Percentiles rank a stretch among this genome's conserved stretches.
These are phyloP conservation scores for Ramphastos sulfuratus DNA, from an alignment of 2,113 vertebrate genomes.

Conservation along the genomic window DNA sequence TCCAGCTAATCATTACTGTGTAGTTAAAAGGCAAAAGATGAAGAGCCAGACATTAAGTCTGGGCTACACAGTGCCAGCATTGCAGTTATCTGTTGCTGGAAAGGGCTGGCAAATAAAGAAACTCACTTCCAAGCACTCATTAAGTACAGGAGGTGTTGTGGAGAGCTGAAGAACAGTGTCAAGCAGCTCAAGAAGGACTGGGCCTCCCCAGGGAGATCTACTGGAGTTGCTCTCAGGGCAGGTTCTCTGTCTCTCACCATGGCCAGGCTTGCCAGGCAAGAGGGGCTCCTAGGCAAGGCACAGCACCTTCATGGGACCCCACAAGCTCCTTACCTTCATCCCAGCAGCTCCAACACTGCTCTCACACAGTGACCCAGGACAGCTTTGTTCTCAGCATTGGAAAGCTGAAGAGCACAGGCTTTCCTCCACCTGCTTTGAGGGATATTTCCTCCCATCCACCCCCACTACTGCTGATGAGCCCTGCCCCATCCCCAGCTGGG, in stretches of 20 bases:
- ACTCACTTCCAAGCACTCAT: neutral
- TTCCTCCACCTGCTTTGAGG: neutral
- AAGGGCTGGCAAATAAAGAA: neutral
- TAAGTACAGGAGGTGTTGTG: neutral
- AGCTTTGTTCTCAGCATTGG: neutral
- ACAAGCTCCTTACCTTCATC: fast-evolving
- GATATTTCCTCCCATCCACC: neutral
- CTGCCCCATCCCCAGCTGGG: neutral
- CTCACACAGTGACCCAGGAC: neutral
- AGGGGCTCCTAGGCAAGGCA: neutral
- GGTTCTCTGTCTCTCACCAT: fast-evolving
- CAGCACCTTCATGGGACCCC: fast-evolving
- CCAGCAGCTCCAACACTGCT: fast-evolving
- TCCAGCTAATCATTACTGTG: fast-evolving
- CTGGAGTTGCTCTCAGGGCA: neutral
- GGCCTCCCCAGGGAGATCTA: neutral
- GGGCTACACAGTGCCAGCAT: neutral
- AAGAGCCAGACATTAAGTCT: neutral
- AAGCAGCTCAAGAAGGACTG: neutral
- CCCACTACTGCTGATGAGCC: neutral
- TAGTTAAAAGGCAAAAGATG: neutral
- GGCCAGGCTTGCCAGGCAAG: neutral
- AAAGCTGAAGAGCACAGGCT: neutral
- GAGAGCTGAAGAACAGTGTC: neutral
- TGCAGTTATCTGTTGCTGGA: neutral